Percentiles rank a stretch among this genome's conserved stretches.
Evolutionary conservation across 2,888 invertebrate species (phyloP).

Genomic region (Meloe dianella): DNA sequence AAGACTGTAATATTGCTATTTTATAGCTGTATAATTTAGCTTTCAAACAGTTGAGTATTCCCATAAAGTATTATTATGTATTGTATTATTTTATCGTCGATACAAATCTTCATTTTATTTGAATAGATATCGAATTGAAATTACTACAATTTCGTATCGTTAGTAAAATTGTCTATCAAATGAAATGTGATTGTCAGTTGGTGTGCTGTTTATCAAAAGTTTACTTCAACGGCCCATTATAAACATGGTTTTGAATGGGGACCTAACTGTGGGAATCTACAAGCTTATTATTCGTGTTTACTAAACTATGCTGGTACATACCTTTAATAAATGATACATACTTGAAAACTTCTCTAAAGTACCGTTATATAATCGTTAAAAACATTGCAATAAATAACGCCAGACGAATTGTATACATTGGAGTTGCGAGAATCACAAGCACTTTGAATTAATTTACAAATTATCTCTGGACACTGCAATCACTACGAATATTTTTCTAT

Average conservation of each 20-base stretch:
- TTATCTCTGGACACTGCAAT: no score
- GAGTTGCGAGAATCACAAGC: no score
- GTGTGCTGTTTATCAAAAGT: not conserved
- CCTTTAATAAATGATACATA: no score
- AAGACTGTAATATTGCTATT: not conserved
- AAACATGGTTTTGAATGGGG: not conserved
- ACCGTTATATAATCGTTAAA: no score
- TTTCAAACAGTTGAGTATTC: not conserved
- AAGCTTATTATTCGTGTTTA: no score
- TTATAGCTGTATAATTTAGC: not conserved
- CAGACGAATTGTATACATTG: no score
- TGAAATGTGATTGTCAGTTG: not conserved
- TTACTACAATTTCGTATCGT: not conserved
- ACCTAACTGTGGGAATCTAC: no score
- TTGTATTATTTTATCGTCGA: slow-evolving; percentile 3
- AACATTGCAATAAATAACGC: no score
- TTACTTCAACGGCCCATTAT: not conserved
- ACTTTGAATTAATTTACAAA: no score
- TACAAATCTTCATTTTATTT: not conserved
- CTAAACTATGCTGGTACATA: no score
- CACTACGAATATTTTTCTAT: no score
- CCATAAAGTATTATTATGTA: not conserved
- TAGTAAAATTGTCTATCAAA: not conserved
- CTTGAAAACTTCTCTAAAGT: no score
- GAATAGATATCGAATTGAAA: not conserved